These are phyloP conservation scores for Rhynchonema sp. DNA, from an alignment of 2,888 invertebrate species.

Conservation along the genomic window DNA sequence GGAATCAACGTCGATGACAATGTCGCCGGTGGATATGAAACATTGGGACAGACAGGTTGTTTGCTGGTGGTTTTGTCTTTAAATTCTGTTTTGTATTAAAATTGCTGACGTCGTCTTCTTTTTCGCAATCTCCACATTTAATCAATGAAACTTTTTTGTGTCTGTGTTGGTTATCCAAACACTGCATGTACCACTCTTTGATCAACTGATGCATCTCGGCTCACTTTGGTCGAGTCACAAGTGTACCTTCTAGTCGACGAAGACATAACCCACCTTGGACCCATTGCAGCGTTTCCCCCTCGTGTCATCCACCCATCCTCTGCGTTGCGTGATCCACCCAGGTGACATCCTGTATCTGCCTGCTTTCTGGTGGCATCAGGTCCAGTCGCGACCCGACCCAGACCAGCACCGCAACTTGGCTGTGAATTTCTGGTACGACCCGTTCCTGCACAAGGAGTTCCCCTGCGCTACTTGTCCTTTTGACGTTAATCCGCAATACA, in stretches of 20 bases:
- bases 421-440: slow-evolving; percentile 29
- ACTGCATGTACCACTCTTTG: no score
- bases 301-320: slow-evolving; percentile 19
- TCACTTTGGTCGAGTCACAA: background rate
- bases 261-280: no score
- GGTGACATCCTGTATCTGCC: slow-evolving; percentile 29
- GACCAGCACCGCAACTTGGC: slow-evolving; percentile 24
- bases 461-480: slow-evolving; percentile 26
- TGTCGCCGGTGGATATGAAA: slow-evolving; percentile 28
- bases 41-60: no score
- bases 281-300: slow-evolving; percentile 24
- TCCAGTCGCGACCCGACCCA: slow-evolving; percentile 24
- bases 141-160: no score
- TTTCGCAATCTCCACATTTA: no score
- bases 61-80: no score
- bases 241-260: no score
- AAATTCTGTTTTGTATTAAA: no score
- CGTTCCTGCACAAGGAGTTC: slow-evolving; percentile 26
- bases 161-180: no score
- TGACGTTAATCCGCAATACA: slow-evolving; percentile 25
- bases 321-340: slow-evolving; percentile 26
- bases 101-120: no score
- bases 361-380: slow-evolving; percentile 31
- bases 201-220: background rate
- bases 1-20: slow-evolving; percentile 25